Conservation (phyloP, 2,113 vertebrate genomes). For the Pionites leucogaster region DNA sequence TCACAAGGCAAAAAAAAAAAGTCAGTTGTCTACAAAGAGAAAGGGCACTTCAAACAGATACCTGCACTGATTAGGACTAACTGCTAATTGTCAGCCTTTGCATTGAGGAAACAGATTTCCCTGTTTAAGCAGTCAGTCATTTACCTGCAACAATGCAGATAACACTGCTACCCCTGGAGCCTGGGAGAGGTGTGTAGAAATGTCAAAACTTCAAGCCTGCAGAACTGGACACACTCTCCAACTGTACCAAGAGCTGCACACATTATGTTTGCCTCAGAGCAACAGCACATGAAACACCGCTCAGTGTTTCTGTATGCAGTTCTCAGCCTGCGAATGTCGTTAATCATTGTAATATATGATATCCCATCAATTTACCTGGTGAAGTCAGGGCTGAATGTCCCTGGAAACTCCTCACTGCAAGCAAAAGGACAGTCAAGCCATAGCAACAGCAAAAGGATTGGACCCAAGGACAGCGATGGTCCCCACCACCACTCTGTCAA, state of each 20-base stretch:
- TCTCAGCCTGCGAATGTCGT: background rate
- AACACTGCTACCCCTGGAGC: background rate
- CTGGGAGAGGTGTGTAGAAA: background rate
- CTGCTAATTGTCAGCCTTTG: background rate
- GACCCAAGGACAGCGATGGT: background rate
- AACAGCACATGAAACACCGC: background rate
- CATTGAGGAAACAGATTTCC: background rate
- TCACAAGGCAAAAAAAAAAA: background rate
- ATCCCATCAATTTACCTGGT: background rate
- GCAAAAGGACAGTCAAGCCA: background rate
- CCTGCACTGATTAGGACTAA: background rate
- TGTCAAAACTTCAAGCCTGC: background rate
- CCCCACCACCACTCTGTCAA: background rate
- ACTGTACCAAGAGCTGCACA: background rate
- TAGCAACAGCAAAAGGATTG: background rate
- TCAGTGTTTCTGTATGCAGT: rapidly evolving
- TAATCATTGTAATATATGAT: rapidly evolving
- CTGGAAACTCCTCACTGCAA: background rate
- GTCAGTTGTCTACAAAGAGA: background rate
- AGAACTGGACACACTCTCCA: background rate
- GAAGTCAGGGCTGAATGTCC: background rate
- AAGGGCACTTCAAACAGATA: background rate
- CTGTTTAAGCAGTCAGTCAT: background rate
- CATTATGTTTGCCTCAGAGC: background rate
- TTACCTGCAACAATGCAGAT: background rate